Evolutionary conservation across 92 coral and sea anemone genomes (phyloP), one percentile per base, ranked within the genome.

Genomic region (Siderastrea siderea): DNA sequence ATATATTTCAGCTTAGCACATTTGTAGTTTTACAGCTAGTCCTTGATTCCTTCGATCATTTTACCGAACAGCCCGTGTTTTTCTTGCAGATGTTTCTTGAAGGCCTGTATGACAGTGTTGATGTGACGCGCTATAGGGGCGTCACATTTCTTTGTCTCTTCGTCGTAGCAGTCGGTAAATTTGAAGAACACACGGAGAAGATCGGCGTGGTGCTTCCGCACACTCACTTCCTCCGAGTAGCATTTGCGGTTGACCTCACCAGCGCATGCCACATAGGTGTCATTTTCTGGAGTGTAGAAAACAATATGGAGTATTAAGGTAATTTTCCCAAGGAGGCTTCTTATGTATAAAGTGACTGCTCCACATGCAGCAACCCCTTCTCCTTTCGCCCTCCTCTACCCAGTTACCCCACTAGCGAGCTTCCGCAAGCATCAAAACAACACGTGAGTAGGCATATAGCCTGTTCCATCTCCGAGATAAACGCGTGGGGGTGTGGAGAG

Each of bases 261-360:
- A 3, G 7, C 55, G 13, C 75, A 71, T 49, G 55, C 12, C 8
- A 48, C 44, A 4, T 49, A 71, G 3, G 13, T 1, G 75, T 71
- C 75, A 8, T 48, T 48, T 71, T 71, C 75, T 71, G 75, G n/a
- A 71, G 47, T 51, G 17, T 14, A 68, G 15, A 68, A 44, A 46
- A 70, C 2, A 45, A 16, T 68, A 0, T 46, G 7, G 52, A 52
- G 9, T 26, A 52, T 52, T 52, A 5, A 8, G 57, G 5, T 52
- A 8, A 8, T 5, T 52, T 52, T 5, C 57, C 57, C 9, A 52
- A 5, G 57, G 57, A 52, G 57, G 57, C 5, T 26, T 26, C 38
- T 26, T 26, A 26, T 26, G 9, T 52, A 52, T 52, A 52, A 52
- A 52, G 57, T 26, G 38, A 26, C 38, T 26, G 38, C 38, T 26